Evolutionary conservation across 1,140 invertebrate genomes (phyloP).

Genomic region (Trichonephila inaurata): DNA sequence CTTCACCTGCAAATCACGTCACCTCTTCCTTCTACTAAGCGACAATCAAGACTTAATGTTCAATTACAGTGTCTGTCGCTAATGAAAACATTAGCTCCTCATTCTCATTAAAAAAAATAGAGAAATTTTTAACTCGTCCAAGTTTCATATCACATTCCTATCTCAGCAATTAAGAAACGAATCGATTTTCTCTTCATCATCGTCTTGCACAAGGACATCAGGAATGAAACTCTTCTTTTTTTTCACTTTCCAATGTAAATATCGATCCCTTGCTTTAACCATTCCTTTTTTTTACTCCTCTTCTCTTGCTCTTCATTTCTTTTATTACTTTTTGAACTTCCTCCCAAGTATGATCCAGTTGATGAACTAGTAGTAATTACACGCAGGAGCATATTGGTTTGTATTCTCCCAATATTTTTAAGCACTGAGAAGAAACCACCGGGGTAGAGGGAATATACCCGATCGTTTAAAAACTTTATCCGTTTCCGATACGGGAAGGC

Average conservation of each 20-base stretch:
- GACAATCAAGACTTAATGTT: conserved; percentile 39
- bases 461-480: conserved; percentile 35
- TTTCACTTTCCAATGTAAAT: background rate
- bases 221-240: conserved; percentile 12
- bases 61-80: conserved; percentile 25
- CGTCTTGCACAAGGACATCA: background rate
- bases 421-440: background rate
- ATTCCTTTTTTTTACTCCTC: background rate
- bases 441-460: conserved; percentile 11
- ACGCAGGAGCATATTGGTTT: conserved; percentile 43
- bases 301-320: background rate
- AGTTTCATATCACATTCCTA: background rate
- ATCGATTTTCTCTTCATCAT: conserved; percentile 50
- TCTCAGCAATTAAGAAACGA: conserved; percentile 36
- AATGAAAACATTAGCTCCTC: conserved; percentile 52
- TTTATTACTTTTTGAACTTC: conserved; percentile 28
- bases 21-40: background rate
- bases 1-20: conserved; percentile 32
- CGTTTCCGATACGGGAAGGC: conserved; percentile 19
- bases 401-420: conserved; percentile 22
- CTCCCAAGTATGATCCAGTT: conserved; percentile 26
- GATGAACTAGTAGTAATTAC: conserved; percentile 43
- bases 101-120: conserved; percentile 49
- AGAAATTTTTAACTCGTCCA: conserved; percentile 4
- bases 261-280: background rate